These are phyloP conservation scores for Pocillopora grandis DNA, from an alignment of 92 coral and sea anemone genomes.

Conservation along the genomic window DNA sequence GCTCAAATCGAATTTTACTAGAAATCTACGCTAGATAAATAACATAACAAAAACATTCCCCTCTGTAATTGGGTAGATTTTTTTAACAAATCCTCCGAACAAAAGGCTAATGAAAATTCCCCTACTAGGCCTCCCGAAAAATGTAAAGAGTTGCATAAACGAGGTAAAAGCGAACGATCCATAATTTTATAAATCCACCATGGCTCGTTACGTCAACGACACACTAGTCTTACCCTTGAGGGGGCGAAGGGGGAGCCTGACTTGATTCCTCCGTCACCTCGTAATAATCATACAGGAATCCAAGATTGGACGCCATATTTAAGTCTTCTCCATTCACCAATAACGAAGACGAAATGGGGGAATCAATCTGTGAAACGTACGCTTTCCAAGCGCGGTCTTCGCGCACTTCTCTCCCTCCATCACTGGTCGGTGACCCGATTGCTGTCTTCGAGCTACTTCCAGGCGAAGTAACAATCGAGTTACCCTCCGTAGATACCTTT, in stretches of 20 bases:
- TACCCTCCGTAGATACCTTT: conserved; percentile 67
- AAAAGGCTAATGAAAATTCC: conserved; percentile 17
- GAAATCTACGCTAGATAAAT: neutral
- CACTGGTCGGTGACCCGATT: conserved; percentile 53
- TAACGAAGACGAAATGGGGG: conserved; percentile 84
- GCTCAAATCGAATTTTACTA: neutral
- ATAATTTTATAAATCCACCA: conserved; percentile 18
- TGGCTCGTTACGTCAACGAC: conserved; percentile 7
- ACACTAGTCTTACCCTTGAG: conserved; percentile 70
- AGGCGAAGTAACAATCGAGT: conserved; percentile 66
- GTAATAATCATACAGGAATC: conserved; percentile 94
- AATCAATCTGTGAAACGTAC: conserved; percentile 90
- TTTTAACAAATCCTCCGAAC: neutral
- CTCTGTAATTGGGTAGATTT: neutral
- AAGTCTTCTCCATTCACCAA: conserved; percentile 96
- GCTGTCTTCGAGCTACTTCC: conserved; percentile 57
- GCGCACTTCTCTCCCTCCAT: conserved; percentile 59
- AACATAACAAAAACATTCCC: conserved; percentile 29
- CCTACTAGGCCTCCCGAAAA: neutral
- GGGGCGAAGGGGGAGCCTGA: conserved; percentile 92
- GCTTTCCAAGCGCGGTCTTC: conserved; percentile 97
- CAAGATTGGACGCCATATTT: conserved; percentile 91
- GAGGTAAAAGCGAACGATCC: conserved; percentile 3
- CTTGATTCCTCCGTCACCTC: conserved; percentile 91
- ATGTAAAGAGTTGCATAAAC: neutral